phyloP scores from a whole-genome alignment of 2,113 vertebrate species.

The Neotragus pygmaeus region DNA sequence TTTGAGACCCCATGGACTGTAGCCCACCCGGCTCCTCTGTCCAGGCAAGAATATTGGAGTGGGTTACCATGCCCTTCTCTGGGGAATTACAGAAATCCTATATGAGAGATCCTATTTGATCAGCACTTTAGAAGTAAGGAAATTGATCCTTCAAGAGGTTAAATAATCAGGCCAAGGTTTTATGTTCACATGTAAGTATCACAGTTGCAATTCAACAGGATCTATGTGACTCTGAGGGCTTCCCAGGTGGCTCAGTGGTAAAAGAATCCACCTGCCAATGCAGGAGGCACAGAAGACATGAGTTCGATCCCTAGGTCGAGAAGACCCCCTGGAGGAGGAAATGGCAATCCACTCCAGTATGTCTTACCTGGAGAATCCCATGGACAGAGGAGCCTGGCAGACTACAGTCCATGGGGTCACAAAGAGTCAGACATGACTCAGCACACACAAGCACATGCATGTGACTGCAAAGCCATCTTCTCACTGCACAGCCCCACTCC shows the following conservation, averaged over 20 bases:
- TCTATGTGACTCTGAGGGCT: background rate
- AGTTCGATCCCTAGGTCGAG: background rate
- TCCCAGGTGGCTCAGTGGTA: background rate
- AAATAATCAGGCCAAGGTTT: background rate
- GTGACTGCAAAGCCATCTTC: background rate
- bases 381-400: background rate
- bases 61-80: background rate
- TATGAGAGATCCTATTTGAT: background rate
- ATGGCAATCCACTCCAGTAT: background rate
- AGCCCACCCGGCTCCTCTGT: background rate
- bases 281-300: background rate
- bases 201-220: background rate
- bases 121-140: background rate
- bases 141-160: background rate
- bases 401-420: background rate
- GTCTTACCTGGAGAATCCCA: background rate
- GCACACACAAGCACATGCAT: background rate
- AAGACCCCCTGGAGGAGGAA: background rate
- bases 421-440: background rate
- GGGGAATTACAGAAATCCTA: background rate
- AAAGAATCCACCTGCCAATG: background rate
- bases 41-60: background rate
- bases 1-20: background rate
- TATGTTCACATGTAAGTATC: background rate
- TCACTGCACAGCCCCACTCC: background rate